Evolutionary conservation across 2,888 invertebrate species (phyloP).

Genomic region (Atethmia centrago): DNA sequence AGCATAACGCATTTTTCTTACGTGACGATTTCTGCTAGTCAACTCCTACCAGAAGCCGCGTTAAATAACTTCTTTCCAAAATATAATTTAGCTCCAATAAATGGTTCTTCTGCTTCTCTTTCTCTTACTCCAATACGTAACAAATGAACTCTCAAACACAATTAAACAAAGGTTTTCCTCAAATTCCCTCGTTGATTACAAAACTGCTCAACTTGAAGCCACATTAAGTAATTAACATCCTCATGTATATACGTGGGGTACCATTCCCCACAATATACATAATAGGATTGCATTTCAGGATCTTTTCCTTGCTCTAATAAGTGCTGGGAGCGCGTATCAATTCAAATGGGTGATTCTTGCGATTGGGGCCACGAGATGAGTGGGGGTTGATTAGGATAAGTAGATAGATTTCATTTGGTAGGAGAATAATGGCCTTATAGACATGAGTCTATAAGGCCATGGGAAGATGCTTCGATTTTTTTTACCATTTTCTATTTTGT

Average conservation of each 20-base stretch:
- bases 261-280: constrained; percentile 51
- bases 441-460: no score
- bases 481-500: no score
- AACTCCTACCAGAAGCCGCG: no score
- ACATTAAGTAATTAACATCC: constrained; percentile 45
- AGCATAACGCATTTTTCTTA: no score
- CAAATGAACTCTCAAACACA: constrained; percentile 2
- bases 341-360: constrained; percentile 66
- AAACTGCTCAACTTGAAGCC: constrained; percentile 9
- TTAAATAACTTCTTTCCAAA: no score
- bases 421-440: no score
- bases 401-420: no score
- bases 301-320: constrained; percentile 66
- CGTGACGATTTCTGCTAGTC: no score
- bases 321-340: constrained; percentile 62
- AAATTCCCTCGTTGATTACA: constrained; percentile 16
- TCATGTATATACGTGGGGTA: constrained; percentile 3
- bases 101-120: no score
- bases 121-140: no score
- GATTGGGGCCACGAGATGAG: constrained; percentile 26
- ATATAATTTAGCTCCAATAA: no score
- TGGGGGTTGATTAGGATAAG: background rate
- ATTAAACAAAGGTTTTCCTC: constrained; percentile 15
- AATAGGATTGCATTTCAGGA: constrained; percentile 61
- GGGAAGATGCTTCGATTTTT: no score